Conservation (phyloP, 2,797 vertebrate genomes). For the Margarornis squamiger region DNA sequence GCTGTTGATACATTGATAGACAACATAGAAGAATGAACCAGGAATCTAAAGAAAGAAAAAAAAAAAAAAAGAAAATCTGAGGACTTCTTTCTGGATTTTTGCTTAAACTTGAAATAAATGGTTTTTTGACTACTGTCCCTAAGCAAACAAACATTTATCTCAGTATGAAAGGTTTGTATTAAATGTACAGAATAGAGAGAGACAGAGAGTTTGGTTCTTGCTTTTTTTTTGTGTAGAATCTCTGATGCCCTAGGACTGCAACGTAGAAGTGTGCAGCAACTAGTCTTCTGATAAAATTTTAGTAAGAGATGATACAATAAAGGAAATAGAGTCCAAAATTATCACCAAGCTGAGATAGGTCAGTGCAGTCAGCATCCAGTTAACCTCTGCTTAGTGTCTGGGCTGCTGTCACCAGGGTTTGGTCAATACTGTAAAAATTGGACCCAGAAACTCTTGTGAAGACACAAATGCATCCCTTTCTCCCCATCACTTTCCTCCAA, state of each 20-base stretch:
- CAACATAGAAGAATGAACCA: background rate
- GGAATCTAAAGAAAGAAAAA: background rate
- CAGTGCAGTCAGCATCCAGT: background rate
- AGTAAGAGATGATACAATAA: background rate
- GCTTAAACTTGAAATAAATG: background rate
- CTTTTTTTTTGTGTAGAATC: background rate
- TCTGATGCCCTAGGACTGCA: background rate
- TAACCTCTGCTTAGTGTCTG: background rate
- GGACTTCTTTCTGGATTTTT: background rate
- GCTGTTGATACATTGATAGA: background rate
- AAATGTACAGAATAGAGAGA: background rate
- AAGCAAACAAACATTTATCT: background rate
- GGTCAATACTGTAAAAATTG: background rate
- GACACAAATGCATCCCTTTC: background rate
- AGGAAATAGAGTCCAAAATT: background rate
- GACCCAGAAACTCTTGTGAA: background rate
- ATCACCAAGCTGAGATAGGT: background rate
- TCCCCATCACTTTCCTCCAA: accelerated
- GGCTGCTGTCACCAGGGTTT: background rate
- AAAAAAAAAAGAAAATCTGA: background rate
- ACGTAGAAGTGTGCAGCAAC: background rate
- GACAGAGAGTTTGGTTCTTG: background rate
- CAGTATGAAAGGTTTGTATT: background rate
- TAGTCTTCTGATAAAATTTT: background rate
- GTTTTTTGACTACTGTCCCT: background rate